These are phyloP conservation scores for Perdita meconis DNA, from an alignment of 2,888 invertebrate species.

Conservation along the genomic window DNA sequence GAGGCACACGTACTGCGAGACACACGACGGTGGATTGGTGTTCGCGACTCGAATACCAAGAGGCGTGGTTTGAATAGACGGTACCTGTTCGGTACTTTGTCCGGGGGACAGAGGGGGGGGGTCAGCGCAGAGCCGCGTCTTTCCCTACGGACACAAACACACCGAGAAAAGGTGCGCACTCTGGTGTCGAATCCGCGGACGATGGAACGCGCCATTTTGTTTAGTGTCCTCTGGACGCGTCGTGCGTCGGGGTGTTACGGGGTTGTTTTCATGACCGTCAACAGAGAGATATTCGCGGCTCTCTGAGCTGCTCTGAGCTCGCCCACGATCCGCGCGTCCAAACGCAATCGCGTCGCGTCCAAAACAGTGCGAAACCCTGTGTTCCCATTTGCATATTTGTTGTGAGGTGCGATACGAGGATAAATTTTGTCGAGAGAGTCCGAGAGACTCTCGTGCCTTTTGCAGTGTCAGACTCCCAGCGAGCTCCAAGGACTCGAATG, in stretches of 20 bases:
- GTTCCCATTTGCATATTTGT: conserved; percentile 41
- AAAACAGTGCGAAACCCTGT: conserved; percentile 29
- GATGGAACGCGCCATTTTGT: conserved; percentile 77
- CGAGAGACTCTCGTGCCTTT: conserved; percentile 30
- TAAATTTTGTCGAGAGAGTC: conserved; percentile 33
- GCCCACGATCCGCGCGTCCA: conserved; percentile 12
- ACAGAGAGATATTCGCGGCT: conserved; percentile 54
- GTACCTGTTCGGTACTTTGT: conserved; percentile 61
- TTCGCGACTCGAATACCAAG: conserved; percentile 58
- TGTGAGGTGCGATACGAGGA: conserved; percentile 44
- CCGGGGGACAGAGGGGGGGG: no score
- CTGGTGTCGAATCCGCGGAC: conserved; percentile 67
- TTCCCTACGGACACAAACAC: conserved; percentile 20
- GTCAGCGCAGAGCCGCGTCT: conserved; percentile 8
- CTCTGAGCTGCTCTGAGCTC: conserved; percentile 55
- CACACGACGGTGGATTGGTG: conserved; percentile 29
- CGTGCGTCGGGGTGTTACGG: conserved; percentile 68
- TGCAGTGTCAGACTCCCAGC: conserved; percentile 35
- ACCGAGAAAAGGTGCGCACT: conserved; percentile 52
- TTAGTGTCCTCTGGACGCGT: conserved; percentile 75
- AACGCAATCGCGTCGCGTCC: conserved; percentile 29
- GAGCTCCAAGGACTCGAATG: conserved; percentile 41
- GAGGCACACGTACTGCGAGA: conserved; percentile 12
- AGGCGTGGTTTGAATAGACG: conserved; percentile 65
- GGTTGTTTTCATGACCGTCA: conserved; percentile 69